Base-by-base conservation (phyloP, 2,888 invertebrate species). In the Lepidochrysops patricia region DNA sequence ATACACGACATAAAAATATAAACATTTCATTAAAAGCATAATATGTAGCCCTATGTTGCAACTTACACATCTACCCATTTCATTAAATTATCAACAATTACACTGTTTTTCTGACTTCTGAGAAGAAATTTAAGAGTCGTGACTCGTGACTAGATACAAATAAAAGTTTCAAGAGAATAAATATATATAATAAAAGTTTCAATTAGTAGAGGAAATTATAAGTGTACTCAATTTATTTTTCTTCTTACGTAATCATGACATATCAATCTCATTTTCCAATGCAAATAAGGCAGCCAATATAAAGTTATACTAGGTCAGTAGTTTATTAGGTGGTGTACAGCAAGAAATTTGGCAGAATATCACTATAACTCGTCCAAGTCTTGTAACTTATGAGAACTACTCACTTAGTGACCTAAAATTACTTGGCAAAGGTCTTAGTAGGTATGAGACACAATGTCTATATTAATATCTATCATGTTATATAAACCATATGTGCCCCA, bases 371-470 rank as follows among this genome's bases (percentile, higher is more conserved):
- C 75, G 74, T 83, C 86, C 86, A 87, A 87, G 77, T 78, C 66
- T 73, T 77, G 77, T 82, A 80, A 80, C 72, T 80, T 79, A 82
- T 73, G 77, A 72, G 74, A 71, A 72, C 70, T 68, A 73, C 72
- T 77, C 73, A 73, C 79, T 79, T 73, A 73, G 78, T 80, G 82
- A 81, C 85, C 84, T 72, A 76, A 78, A 79, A 84, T 81, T 75
- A 79, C 74, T 84, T 84, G 83, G 84, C 85, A 83, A 68, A 68
- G 72, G 67, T 64, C 67, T 61, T 62, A 27, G 50, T 54, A 29
- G 32, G 57, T 54, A 29, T 35, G 57, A 66, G 65, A 64, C 62
- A 60, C 61, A 58, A 61, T 59, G 43, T 63, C 26, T 57, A 57
- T 25, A 15, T 26, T 26, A 35, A 43, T 43, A 25, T 57, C 15